Conservation (phyloP, 2,888 invertebrate species). For the Macaria liturata region DNA sequence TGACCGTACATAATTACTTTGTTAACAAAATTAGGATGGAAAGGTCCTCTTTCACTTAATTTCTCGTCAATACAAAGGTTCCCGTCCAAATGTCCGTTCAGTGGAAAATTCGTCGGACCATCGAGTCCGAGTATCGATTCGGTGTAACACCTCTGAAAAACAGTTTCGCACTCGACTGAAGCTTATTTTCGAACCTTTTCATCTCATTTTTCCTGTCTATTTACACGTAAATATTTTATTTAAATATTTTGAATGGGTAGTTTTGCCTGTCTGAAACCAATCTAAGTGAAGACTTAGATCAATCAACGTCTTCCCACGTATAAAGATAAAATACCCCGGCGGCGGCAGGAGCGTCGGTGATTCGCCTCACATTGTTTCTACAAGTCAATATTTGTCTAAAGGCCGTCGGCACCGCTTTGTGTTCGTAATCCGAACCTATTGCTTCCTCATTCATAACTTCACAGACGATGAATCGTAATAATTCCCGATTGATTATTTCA, state of each 20-base stretch:
- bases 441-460: slow-evolving; percentile 66
- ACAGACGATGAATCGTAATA: slow-evolving; percentile 78
- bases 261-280: slow-evolving; percentile 5
- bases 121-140: slow-evolving; percentile 74
- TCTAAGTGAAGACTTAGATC: slow-evolving; percentile 48
- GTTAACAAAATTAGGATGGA: slow-evolving; percentile 67
- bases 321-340: slow-evolving; percentile 30
- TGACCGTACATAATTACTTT: slow-evolving; percentile 60
- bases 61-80: slow-evolving; percentile 77
- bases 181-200: slow-evolving; percentile 79
- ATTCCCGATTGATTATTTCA: slow-evolving; percentile 76
- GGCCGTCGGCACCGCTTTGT: slow-evolving; percentile 73
- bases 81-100: slow-evolving; percentile 73
- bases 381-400: slow-evolving; percentile 81
- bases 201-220: slow-evolving; percentile 66
- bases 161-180: slow-evolving; percentile 75
- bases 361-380: slow-evolving; percentile 68
- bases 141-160: slow-evolving; percentile 81
- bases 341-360: slow-evolving; percentile 46
- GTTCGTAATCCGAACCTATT: slow-evolving; percentile 67
- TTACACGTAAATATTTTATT: slow-evolving; percentile 63
- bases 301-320: slow-evolving; percentile 63
- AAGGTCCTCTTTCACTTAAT: slow-evolving; percentile 74
- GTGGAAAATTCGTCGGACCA: slow-evolving; percentile 81
- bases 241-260: slow-evolving; percentile 7